phyloP scores from a whole-genome alignment of 2,797 vertebrate genomes.

The Notolepis coatsorum region DNA sequence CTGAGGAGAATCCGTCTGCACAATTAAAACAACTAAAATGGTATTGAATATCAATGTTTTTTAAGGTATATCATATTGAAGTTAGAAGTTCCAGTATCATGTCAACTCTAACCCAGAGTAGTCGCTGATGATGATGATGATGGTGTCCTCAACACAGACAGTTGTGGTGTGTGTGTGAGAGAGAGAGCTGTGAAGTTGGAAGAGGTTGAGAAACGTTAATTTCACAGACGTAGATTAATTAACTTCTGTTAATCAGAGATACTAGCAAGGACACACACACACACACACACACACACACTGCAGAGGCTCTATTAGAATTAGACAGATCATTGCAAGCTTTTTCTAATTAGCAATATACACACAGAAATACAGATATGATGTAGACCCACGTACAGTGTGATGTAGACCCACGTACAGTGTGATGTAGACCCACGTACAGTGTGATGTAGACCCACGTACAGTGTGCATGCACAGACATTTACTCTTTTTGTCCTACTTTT shows the following conservation, averaged over 20 bases:
- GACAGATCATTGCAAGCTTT: conserved; percentile 43
- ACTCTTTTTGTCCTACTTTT: conserved; percentile 20
- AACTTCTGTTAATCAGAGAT: conserved; percentile 38
- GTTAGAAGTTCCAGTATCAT: too few species aligned
- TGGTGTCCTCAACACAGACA: too few species aligned
- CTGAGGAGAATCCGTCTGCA: too few species aligned
- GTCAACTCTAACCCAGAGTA: too few species aligned
- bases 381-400: background rate
- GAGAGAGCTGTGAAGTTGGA: background rate
- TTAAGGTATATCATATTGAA: too few species aligned
- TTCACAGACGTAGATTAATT: conserved; percentile 34
- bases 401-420: conserved; percentile 10
- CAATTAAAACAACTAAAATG: too few species aligned
- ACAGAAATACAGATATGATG: conserved; percentile 42
- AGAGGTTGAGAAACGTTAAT: conserved; percentile 26
- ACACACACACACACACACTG: conserved; percentile 33
- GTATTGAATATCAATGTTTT: too few species aligned
- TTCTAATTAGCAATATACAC: conserved; percentile 64
- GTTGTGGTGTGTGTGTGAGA: too few species aligned
- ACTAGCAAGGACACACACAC: conserved; percentile 65
- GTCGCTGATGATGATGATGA: too few species aligned
- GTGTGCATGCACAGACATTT: background rate
- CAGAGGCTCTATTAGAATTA: conserved; percentile 22
- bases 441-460: conserved; percentile 9
- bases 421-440: too few species aligned